phyloP scores from a whole-genome alignment of 2,113 vertebrate species.

The Sinocyclocheilus grahami region DNA sequence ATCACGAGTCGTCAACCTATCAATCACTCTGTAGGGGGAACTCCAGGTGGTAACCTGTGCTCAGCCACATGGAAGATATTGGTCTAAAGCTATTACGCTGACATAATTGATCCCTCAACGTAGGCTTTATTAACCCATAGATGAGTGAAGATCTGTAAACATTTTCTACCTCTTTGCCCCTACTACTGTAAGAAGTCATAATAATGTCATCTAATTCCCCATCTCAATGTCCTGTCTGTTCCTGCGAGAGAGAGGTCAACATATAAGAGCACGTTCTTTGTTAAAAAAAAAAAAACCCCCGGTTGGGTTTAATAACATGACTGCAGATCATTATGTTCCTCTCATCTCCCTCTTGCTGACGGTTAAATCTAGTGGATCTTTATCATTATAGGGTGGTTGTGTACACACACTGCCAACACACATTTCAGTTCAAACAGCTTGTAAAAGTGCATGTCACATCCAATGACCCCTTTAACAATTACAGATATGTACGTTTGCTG shows the following conservation, averaged over 20 bases:
- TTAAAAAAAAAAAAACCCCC: slow-evolving; percentile 26
- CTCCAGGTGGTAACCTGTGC: slow-evolving; percentile 34
- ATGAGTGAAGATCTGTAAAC: slow-evolving; percentile 13
- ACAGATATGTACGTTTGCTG: no score
- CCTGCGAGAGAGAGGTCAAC: slow-evolving; percentile 1
- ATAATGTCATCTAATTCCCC: slow-evolving; percentile 28
- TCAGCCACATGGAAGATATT: slow-evolving; percentile 49
- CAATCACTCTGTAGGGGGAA: slow-evolving; percentile 58
- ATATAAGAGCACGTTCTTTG: background rate
- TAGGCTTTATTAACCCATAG: slow-evolving; percentile 29
- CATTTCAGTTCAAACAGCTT: no score
- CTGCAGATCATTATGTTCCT: slow-evolving; percentile 38
- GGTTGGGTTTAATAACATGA: slow-evolving; percentile 57
- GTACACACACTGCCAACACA: no score
- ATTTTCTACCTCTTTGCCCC: background rate
- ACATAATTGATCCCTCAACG: slow-evolving; percentile 42
- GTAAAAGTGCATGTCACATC: no score
- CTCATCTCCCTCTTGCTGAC: background rate
- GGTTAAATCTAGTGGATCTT: background rate
- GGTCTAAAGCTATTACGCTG: slow-evolving; percentile 32
- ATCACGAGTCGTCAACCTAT: slow-evolving; percentile 52
- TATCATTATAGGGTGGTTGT: no score
- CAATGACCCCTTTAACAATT: no score
- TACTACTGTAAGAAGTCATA: slow-evolving; percentile 14
- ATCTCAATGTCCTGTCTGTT: slow-evolving; percentile 3